Base-by-base conservation (phyloP, 2,888 invertebrate genomes). In the Troides aeacus region DNA sequence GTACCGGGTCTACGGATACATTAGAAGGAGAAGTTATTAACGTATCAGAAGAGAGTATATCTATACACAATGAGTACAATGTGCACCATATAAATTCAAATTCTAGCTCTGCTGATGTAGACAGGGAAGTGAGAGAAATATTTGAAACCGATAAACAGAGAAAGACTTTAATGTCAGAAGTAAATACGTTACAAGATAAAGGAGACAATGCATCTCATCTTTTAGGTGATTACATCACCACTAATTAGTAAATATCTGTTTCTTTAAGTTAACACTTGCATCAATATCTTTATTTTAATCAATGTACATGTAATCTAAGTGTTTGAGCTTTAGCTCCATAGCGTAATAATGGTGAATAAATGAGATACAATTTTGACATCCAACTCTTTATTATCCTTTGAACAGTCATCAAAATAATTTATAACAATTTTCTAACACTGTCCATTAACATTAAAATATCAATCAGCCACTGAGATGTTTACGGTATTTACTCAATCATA, bases 381-480 rank as follows among this genome's bases (percentile, higher is more conserved):
- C 93, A 93, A 93, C 93, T 93, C 93, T 93, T 93, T 93, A 93
- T 93, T 93, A 92, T 93, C 90, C 85, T 93, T 93, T 90, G 92
- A 93, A 93, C 93, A 93, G 93, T 93, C 93, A 93, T 93, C 93
- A 93, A 93, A 93, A 93, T 93, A 93, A 93, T 93, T 93, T 93
- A 93, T 93, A 93, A 93, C 93, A 92, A 93, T 92, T 93, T 93
- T 92, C 92, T 92, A 92, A 92, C 92, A 92, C 92, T 92, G 92
- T 90, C 88, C 89, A 89, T 90, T 86, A 91, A 91, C 90, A 92
- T 91, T 86, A 87, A 89, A 89, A 86, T 84, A 85, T 84, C 90
- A 91, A 87, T 89, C 91, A 90, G 86, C 88, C 92, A 90, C 89
- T 88, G 90, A 91, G 90, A 90, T 91, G 90, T 87, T 89, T 76